Conservation (phyloP, 1,140 invertebrate genomes). For the Tetranychus urticae region DNA sequence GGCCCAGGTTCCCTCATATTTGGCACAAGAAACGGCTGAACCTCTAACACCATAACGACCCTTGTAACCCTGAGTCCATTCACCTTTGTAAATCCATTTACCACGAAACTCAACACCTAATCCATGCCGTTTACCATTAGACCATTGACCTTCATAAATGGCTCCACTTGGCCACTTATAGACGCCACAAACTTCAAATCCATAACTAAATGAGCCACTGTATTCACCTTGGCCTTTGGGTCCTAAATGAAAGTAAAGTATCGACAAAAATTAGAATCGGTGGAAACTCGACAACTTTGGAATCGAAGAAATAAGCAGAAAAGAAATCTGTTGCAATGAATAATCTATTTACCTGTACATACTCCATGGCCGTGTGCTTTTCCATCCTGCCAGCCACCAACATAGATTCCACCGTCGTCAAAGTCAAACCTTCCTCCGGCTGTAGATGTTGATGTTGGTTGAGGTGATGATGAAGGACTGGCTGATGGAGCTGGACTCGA, state of each 20-base stretch:
- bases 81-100: constrained; percentile 88
- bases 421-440: constrained; percentile 97
- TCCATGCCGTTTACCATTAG: constrained; percentile 94
- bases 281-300: too few relatives aligned
- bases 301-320: too few relatives aligned
- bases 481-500: too few relatives aligned
- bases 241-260: constrained; percentile 17
- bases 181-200: constrained; percentile 94
- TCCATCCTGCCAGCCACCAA: constrained; percentile 97
- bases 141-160: constrained; percentile 94
- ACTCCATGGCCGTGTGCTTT: constrained; percentile 89
- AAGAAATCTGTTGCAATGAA: background rate
- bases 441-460: constrained; percentile 16
- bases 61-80: constrained; percentile 99
- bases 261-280: too few relatives aligned
- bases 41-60: constrained; percentile 92
- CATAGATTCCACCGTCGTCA: constrained; percentile 97
- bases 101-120: constrained; percentile 87
- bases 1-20: constrained; percentile 98
- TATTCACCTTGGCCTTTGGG: constrained; percentile 95
- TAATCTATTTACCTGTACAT: constrained; percentile 39
- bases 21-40: constrained; percentile 65
- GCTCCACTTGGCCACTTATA: constrained; percentile 93
- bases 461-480: too few relatives aligned
- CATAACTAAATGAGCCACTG: constrained; percentile 93